These are phyloP conservation scores for Gopherus evgoodei DNA, from an alignment of 2,113 vertebrate genomes.

Conservation along the genomic window DNA sequence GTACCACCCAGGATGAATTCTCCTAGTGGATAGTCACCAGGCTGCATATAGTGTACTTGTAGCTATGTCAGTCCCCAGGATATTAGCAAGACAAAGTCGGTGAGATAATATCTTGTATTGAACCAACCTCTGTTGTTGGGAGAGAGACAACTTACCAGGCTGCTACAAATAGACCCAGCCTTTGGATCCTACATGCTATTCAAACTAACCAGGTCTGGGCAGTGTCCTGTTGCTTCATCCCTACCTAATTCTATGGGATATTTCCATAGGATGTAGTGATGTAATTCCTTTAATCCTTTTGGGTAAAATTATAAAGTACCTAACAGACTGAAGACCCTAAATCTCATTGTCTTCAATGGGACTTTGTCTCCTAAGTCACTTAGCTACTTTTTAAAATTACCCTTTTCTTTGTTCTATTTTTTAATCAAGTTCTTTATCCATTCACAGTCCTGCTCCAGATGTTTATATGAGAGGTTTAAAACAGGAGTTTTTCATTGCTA, in stretches of 20 bases:
- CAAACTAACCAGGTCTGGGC: neutral
- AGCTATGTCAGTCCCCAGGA: too few species aligned
- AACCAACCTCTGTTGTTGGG: neutral
- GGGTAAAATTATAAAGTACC: neutral
- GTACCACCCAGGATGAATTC: neutral
- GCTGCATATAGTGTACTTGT: too few species aligned
- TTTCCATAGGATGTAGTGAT: neutral
- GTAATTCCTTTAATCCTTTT: neutral
- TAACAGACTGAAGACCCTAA: neutral
- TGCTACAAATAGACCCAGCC: neutral
- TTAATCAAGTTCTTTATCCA: neutral
- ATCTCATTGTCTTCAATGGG: neutral
- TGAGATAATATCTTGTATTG: neutral
- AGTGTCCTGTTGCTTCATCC: neutral
- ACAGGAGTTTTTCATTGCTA: neutral
- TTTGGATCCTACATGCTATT: neutral
- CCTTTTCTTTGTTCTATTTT: neutral
- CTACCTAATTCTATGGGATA: neutral
- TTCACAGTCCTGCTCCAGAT: neutral
- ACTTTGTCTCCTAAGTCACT: neutral
- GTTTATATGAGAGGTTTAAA: neutral
- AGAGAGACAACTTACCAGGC: neutral
- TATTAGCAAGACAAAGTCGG: neutral
- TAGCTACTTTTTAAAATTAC: neutral
- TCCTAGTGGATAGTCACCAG: neutral